Evolutionary conservation across 2,113 vertebrate genomes (phyloP).

Genomic region (Sinosuthora webbiana): DNA sequence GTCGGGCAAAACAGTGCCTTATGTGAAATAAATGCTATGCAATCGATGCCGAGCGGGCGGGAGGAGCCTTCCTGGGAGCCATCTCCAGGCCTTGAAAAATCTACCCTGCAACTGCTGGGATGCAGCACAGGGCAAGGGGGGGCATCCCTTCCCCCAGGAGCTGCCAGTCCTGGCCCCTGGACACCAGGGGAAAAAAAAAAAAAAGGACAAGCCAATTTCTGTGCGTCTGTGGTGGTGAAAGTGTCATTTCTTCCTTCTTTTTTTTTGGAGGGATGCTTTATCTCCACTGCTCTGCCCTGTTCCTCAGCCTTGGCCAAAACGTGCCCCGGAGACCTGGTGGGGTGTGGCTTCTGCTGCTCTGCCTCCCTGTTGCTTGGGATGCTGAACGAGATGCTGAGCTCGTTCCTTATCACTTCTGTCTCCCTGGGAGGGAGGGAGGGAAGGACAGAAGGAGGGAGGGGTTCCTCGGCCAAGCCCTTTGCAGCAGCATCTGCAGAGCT

Average conservation of each 20-base stretch:
- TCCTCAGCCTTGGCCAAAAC: not conserved
- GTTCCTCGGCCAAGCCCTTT: not conserved
- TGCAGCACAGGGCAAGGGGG: not conserved
- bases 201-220: not conserved
- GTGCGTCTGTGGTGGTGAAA: not conserved
- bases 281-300: not conserved
- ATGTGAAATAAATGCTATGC: conserved; percentile 59
- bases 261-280: not conserved
- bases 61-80: conserved; percentile 42
- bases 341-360: not conserved
- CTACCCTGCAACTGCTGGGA: conserved; percentile 16
- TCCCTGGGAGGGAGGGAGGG: not conserved
- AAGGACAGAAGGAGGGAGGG: not conserved
- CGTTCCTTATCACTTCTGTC: accelerated
- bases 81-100: conserved; percentile 64
- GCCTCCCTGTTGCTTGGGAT: not conserved
- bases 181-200: accelerated
- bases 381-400: not conserved
- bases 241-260: not conserved
- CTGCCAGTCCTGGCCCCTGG: not conserved
- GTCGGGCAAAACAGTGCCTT: conserved; percentile 52
- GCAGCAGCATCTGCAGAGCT: not conserved
- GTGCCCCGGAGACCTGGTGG: not conserved
- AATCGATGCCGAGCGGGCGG: not conserved
- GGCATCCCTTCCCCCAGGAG: not conserved